These are phyloP conservation scores for Brienomyrus longianalis DNA, from an alignment of 2,113 vertebrate genomes.

Conservation along the genomic window DNA sequence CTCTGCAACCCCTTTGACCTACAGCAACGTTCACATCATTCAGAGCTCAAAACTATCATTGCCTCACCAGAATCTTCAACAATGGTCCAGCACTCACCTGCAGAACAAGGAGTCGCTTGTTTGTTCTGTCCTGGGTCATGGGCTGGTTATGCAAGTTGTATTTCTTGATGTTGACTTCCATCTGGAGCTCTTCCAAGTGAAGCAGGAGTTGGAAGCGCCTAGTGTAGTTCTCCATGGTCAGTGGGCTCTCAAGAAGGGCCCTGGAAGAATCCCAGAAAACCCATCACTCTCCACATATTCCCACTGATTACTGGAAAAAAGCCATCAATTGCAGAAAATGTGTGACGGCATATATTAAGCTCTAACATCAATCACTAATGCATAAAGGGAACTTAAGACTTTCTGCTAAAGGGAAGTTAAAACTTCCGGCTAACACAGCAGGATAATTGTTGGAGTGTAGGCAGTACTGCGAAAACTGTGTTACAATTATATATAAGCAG, in stretches of 20 bases:
- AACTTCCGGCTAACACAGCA: neutral
- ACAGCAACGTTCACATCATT: neutral
- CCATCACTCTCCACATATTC: neutral
- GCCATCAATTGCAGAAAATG: neutral
- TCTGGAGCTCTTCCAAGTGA: slow-evolving; percentile 85
- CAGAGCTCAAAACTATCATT: neutral
- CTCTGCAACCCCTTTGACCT: slow-evolving; percentile 85
- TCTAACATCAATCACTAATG: neutral
- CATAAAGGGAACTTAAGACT: neutral
- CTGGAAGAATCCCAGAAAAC: slow-evolving; percentile 43
- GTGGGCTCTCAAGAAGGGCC: slow-evolving; percentile 50
- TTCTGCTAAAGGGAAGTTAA: neutral
- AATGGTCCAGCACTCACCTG: slow-evolving; percentile 48
- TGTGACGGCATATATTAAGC: neutral
- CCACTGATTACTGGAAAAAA: neutral
- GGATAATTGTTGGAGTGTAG: neutral
- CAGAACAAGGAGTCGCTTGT: slow-evolving; percentile 61
- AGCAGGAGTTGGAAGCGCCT: slow-evolving; percentile 70
- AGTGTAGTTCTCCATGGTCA: slow-evolving; percentile 64
- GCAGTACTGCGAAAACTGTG: neutral
- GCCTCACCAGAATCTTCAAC: neutral
- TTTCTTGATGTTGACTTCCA: slow-evolving; percentile 77
- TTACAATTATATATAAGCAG: neutral
- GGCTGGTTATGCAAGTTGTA: slow-evolving; percentile 65
- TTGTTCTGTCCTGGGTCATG: slow-evolving; percentile 61